Evolutionary conservation across 2,888 invertebrate species (phyloP), one percentile per base, ranked within the genome.

Genomic region (Coleophora flavipennella): DNA sequence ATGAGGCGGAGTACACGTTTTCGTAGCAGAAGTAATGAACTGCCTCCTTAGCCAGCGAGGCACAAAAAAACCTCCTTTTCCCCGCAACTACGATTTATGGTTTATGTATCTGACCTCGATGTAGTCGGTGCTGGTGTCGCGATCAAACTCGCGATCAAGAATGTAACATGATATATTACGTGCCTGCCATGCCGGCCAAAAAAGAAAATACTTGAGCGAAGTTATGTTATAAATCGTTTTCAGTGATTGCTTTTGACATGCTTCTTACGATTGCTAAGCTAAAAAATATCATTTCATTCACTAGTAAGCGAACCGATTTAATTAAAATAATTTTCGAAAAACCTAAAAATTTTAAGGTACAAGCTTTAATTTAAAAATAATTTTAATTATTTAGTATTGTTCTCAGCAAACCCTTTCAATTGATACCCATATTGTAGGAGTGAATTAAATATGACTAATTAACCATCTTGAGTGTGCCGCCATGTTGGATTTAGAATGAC

Each of bases 31-130:
- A 67, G 63, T 68, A 68, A 71, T 67, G 64, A 71, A 72, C 63
- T 61, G 58, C 62, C 57, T 20, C 6, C 62, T 65, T 58, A 62
- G 67, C 61, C 62, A 62, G 53, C 63, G 55, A 56, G 58, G 63
- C 59, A 64, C 61, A 67, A 62, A 66, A 58, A 52, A 50, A 70
- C 64, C 60, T 57, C 58, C 55, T 59, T 59, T 67, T 69, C 67
- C 62, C 62, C 58, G 59, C 56, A 49, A 64, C 59, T 57, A 59
- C 64, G 61, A 75, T 76, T 76, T 75, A 75, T 72, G 61, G 70
- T 65, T 74, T 71, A 71, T 74, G 63, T 73, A 62, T 72, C 70
- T 69, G 73, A 72, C 75, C 75, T 74, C 71, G 67, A 58, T 56
- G 48, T 57, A 52, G 57, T 60, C 61, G 49, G 43, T 45, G 55